These are phyloP conservation scores for Reticulitermes speratus DNA, from an alignment of 1,140 invertebrate genomes.

Conservation along the genomic window DNA sequence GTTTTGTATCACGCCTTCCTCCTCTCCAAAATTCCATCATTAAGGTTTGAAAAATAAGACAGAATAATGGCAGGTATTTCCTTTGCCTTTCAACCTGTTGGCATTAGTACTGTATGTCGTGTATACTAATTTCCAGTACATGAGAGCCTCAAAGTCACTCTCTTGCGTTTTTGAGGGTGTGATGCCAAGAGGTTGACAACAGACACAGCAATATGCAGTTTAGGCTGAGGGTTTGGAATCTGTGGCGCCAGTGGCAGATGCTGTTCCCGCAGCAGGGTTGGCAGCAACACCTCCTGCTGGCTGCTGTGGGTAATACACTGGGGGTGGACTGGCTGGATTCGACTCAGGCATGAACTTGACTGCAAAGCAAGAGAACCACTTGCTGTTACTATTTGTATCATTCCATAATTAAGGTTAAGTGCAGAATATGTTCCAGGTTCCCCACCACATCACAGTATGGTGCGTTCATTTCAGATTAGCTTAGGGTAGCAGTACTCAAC, in stretches of 20 bases:
- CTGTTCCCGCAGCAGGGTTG: neutral
- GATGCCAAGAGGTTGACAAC: neutral
- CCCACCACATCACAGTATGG: too few species aligned
- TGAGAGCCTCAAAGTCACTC: neutral
- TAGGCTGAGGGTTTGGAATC: neutral
- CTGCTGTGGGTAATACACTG: neutral
- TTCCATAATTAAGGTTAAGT: too few species aligned
- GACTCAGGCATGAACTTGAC: conserved; percentile 9
- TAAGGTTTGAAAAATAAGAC: neutral
- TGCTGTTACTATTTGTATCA: too few species aligned
- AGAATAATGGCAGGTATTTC: neutral
- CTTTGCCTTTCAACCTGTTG: neutral
- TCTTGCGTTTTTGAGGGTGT: neutral
- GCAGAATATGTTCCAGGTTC: too few species aligned
- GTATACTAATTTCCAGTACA: neutral
- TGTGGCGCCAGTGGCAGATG: neutral
- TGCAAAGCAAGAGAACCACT: neutral
- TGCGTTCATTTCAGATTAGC: too few species aligned
- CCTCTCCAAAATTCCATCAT: neutral
- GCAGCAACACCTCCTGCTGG: neutral
- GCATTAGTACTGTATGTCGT: neutral
- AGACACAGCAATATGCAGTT: neutral
- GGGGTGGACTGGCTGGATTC: neutral
- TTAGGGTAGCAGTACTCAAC: too few species aligned
- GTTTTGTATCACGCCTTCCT: neutral